Percentiles rank a stretch among this genome's conserved stretches.
phyloP scores from a whole-genome alignment of 2,113 vertebrate species.

The Sinocyclocheilus grahami region DNA sequence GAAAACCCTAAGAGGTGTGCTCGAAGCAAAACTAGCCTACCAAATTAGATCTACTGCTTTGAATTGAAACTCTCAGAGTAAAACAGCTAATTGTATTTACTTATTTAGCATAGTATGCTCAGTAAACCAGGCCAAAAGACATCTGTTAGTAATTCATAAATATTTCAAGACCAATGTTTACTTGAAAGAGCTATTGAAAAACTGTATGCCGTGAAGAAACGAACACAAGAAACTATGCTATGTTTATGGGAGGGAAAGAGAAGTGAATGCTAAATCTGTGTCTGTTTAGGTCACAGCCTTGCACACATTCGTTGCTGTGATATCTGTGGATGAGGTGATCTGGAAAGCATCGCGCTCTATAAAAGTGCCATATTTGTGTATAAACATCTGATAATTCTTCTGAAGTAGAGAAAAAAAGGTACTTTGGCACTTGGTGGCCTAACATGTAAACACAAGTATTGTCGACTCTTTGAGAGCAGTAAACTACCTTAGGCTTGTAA shows the following conservation, averaged over 20 bases:
- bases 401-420: neutral
- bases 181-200: conserved; percentile 40
- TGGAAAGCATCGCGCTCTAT: neutral
- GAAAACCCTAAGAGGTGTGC: conserved; percentile 43
- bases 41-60: conserved; percentile 53
- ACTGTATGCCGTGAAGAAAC: conserved; percentile 4
- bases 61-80: conserved; percentile 45
- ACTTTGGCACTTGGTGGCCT: neutral
- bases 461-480: neutral
- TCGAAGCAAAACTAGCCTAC: conserved; percentile 35
- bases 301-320: neutral
- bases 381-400: neutral
- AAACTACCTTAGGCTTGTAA: neutral
- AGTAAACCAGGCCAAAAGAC: conserved; percentile 55
- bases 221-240: neutral
- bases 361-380: neutral
- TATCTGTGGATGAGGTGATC: neutral
- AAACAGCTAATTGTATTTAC: conserved; percentile 60
- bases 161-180: conserved; percentile 56
- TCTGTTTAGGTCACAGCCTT: conserved; percentile 2
- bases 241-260: conserved; percentile 11
- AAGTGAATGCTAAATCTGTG: conserved; percentile 4
- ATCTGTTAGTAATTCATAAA: conserved; percentile 59
- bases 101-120: conserved; percentile 51
- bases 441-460: neutral